Evolutionary conservation across 2,888 invertebrate species (phyloP).

Genomic region (Acleris sparsana): DNA sequence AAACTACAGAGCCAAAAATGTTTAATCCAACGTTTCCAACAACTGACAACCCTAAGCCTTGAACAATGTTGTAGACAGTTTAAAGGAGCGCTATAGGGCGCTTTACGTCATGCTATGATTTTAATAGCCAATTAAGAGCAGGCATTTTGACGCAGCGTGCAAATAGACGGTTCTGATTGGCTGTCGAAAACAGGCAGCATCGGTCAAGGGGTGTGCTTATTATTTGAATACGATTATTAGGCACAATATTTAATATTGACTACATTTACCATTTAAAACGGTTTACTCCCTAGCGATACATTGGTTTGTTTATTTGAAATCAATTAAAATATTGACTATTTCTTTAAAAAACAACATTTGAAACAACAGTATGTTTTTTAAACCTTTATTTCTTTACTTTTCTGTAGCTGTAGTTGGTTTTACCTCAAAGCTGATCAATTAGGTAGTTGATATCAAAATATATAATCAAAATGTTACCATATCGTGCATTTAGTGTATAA

Average conservation of each 20-base stretch:
- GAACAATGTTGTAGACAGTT: constrained; percentile 16
- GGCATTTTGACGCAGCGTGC: constrained; percentile 22
- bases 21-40: not conserved
- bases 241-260: not conserved
- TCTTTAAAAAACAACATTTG: too few relatives aligned
- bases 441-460: too few relatives aligned
- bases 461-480: too few relatives aligned
- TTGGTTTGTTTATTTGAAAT: too few relatives aligned
- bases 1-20: not conserved
- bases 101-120: constrained; percentile 23
- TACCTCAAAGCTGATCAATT: too few relatives aligned
- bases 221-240: not conserved
- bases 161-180: constrained; percentile 26
- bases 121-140: constrained; percentile 31
- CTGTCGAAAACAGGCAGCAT: constrained; percentile 28
- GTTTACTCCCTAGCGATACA: too few relatives aligned
- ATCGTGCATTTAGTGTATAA: too few relatives aligned
- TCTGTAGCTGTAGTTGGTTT: too few relatives aligned
- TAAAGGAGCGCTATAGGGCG: not conserved
- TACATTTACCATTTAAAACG: too few relatives aligned
- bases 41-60: not conserved
- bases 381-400: too few relatives aligned
- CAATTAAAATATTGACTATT: too few relatives aligned
- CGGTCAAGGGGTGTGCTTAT: constrained; percentile 19
- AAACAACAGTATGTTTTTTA: too few relatives aligned